Conservation (phyloP, 2,888 invertebrate species). For the Chydorus sphaericus region DNA sequence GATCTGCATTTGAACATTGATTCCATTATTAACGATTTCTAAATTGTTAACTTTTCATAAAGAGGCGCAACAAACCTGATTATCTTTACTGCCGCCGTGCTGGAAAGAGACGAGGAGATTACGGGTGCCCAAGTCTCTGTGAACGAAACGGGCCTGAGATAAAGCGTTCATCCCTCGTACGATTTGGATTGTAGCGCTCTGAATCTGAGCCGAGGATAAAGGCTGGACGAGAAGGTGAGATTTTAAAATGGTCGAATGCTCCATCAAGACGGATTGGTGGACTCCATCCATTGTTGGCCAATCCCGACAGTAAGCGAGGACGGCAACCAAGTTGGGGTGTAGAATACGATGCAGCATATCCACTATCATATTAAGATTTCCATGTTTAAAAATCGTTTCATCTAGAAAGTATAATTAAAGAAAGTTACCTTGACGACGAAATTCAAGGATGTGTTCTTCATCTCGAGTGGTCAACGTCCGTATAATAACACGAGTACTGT, state of each 20-base stretch:
- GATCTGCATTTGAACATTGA: background rate
- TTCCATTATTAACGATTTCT: background rate
- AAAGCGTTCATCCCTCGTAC: slow-evolving; percentile 68
- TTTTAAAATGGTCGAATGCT: background rate
- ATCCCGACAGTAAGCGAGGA: slow-evolving; percentile 1
- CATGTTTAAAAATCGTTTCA: too few relatives aligned
- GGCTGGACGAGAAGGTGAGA: background rate
- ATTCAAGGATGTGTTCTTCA: slow-evolving; percentile 61
- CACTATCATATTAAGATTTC: too few relatives aligned
- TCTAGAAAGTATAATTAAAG: too few relatives aligned
- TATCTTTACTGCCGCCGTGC: slow-evolving; percentile 7
- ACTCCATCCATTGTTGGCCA: background rate
- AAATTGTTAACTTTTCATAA: background rate
- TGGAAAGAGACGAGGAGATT: slow-evolving; percentile 51
- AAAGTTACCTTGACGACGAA: slow-evolving; percentile 75
- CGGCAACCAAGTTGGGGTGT: background rate
- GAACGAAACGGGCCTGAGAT: slow-evolving; percentile 59
- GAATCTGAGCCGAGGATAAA: slow-evolving; percentile 26
- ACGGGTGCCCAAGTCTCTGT: slow-evolving; percentile 78
- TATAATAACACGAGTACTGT: background rate
- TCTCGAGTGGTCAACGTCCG: slow-evolving; percentile 20
- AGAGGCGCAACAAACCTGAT: background rate
- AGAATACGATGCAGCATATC: slow-evolving; percentile 50
- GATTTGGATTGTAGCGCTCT: slow-evolving; percentile 43
- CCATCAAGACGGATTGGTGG: background rate